Conservation (phyloP, 2,888 invertebrate genomes). For the Diaphora mendica region DNA sequence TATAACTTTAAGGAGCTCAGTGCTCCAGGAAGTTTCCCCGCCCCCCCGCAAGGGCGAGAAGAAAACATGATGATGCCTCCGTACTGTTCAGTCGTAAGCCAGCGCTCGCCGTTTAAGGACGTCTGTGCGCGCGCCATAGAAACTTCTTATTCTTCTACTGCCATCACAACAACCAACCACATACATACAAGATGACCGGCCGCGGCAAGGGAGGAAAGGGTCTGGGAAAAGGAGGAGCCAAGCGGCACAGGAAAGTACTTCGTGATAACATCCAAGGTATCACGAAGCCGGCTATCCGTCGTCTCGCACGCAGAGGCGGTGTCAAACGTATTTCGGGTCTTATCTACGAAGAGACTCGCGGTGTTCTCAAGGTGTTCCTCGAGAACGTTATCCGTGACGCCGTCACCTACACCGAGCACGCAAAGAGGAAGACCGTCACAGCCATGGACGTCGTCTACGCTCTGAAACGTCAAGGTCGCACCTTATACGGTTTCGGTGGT, state of each 20-base stretch:
- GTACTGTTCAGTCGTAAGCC: neutral
- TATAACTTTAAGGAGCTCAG: too few species aligned
- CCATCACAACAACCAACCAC: too few species aligned
- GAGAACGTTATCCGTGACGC: conserved; percentile 94
- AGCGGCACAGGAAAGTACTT: conserved; percentile 93
- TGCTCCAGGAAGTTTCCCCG: too few species aligned
- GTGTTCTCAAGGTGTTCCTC: conserved; percentile 92
- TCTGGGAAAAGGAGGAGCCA: conserved; percentile 92
- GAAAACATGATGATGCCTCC: too few species aligned
- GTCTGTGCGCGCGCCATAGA: neutral
- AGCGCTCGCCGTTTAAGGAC: neutral
- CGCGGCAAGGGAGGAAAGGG: conserved; percentile 93
- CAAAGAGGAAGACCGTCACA: conserved; percentile 95
- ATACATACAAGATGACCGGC: conserved; percentile 88
- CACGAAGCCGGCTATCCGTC: conserved; percentile 92
- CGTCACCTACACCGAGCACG: conserved; percentile 94
- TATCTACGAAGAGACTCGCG: conserved; percentile 93
- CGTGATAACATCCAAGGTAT: conserved; percentile 93
- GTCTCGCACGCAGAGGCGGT: conserved; percentile 90
- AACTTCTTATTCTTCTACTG: too few species aligned
- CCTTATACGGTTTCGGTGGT: conserved; percentile 92
- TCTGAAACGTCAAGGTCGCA: too few species aligned
- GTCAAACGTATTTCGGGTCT: conserved; percentile 91
- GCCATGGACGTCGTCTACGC: conserved; percentile 90
- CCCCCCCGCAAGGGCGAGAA: too few species aligned